Evolutionary conservation across 2,797 vertebrate genomes (phyloP).

Genomic region (Macroramphosus scolopax): DNA sequence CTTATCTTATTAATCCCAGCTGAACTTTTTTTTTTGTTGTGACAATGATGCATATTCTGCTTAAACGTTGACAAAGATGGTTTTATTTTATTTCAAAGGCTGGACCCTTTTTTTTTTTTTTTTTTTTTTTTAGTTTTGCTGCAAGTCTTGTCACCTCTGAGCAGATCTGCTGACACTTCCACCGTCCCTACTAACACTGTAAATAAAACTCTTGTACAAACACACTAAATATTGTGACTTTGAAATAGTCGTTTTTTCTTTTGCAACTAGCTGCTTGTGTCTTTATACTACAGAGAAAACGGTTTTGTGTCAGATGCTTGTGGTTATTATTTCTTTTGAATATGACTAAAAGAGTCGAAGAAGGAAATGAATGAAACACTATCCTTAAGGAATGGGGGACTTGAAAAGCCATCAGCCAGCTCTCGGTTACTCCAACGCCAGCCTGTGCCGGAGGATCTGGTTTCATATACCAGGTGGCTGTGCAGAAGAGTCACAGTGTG

Average conservation of each 20-base stretch:
- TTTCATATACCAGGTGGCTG: conserved; percentile 64
- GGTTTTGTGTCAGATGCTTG: too few relatives aligned
- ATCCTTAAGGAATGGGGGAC: conserved; percentile 43
- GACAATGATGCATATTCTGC: conserved; percentile 58
- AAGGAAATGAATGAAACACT: conserved; percentile 62
- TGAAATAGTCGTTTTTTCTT: too few relatives aligned
- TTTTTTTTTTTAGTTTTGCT: conserved; percentile 34
- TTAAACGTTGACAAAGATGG: conserved; percentile 50
- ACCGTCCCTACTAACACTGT: conserved; percentile 66
- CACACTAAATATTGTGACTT: conserved; percentile 28
- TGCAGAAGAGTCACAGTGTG: conserved; percentile 14
- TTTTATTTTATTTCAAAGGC: conserved; percentile 70
- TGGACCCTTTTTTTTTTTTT: conserved; percentile 67
- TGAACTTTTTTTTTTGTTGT: conserved; percentile 45
- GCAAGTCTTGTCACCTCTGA: conserved; percentile 54
- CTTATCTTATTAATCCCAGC: conserved; percentile 48
- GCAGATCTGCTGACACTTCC: conserved; percentile 42
- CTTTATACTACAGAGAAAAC: too few relatives aligned
- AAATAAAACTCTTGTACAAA: conserved; percentile 80
- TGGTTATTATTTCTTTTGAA: too few relatives aligned
- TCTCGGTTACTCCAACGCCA: conserved; percentile 32
- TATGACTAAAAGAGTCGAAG: conserved; percentile 5
- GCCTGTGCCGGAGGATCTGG: conserved; percentile 59
- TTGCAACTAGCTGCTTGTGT: too few relatives aligned
- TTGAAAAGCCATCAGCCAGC: conserved; percentile 24